Evolutionary conservation across 30 jellyfish, hydroid and myxozoan genomes (phyloP).

Genomic region (Haliclystus octoradiatus): DNA sequence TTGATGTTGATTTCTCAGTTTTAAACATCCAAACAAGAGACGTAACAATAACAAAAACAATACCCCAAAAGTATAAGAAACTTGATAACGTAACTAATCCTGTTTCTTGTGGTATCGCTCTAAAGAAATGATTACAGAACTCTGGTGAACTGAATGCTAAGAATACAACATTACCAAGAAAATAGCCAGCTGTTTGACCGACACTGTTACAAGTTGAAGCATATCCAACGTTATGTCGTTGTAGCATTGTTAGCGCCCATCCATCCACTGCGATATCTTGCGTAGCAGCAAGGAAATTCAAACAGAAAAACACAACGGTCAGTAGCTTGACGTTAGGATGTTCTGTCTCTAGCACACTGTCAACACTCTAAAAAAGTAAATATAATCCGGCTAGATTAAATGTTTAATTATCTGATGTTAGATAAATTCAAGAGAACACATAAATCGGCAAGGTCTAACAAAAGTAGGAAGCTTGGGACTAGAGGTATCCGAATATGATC

Average conservation of each 20-base stretch:
- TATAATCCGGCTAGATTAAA: no score
- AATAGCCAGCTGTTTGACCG: slow-evolving; percentile 98
- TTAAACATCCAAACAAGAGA: slow-evolving; percentile 77
- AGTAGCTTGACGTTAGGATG: slow-evolving; percentile 64
- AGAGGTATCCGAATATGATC: no score
- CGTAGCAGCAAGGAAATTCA: slow-evolving; percentile 96
- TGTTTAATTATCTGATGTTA: no score
- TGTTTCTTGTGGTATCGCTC: slow-evolving; percentile 45
- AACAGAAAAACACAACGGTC: slow-evolving; percentile 57
- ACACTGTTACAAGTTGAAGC: slow-evolving; percentile 98
- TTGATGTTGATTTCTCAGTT: slow-evolving; percentile 24
- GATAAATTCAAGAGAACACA: no score
- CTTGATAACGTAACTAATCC: slow-evolving; percentile 84
- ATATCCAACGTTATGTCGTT: slow-evolving; percentile 62
- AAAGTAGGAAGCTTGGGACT: no score
- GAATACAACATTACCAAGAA: slow-evolving; percentile 88
- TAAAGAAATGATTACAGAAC: slow-evolving; percentile 59
- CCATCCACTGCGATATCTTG: slow-evolving; percentile 99
- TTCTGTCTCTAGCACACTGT: slow-evolving; percentile 49
- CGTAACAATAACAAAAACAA: slow-evolving; percentile 64
- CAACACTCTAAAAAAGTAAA: slow-evolving; percentile 36
- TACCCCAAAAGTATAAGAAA: slow-evolving; percentile 91
- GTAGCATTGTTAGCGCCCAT: slow-evolving; percentile 97
- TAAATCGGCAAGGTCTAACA: no score
- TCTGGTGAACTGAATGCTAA: slow-evolving; percentile 82